phyloP scores from a whole-genome alignment of 2,113 vertebrate species.

The Lagopus leucura region DNA sequence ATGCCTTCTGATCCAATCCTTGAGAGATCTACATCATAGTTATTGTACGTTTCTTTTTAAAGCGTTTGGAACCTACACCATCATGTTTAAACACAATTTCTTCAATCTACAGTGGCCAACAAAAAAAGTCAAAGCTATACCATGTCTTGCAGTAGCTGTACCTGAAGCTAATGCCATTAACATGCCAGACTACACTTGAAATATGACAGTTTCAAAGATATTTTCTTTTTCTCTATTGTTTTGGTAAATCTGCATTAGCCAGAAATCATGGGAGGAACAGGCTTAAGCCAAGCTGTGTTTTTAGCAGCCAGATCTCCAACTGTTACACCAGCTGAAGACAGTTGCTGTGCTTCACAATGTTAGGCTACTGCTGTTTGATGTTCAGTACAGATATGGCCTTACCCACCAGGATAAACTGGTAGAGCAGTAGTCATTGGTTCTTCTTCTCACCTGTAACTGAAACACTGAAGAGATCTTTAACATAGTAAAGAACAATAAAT shows the following conservation, averaged over 20 bases:
- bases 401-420: fast-evolving
- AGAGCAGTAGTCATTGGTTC: neutral
- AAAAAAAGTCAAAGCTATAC: neutral
- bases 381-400: neutral
- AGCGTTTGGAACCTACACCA: neutral
- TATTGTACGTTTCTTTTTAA: neutral
- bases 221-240: neutral
- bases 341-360: neutral
- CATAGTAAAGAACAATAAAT: neutral
- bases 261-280: neutral
- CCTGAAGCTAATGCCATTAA: neutral
- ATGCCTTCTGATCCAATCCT: neutral
- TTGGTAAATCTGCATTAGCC: neutral
- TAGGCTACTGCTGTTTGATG: neutral
- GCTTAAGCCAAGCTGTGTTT: neutral
- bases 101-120: neutral
- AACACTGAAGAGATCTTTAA: neutral
- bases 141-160: neutral
- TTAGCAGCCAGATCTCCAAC: neutral
- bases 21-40: neutral
- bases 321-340: neutral
- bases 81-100: neutral
- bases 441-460: neutral
- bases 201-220: neutral
- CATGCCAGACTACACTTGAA: neutral